A percentile compares a stretch with the other conserved stretches of the same genome.
phyloP scores from a whole-genome alignment of 2,113 vertebrate species.

The Trichechus manatus region DNA sequence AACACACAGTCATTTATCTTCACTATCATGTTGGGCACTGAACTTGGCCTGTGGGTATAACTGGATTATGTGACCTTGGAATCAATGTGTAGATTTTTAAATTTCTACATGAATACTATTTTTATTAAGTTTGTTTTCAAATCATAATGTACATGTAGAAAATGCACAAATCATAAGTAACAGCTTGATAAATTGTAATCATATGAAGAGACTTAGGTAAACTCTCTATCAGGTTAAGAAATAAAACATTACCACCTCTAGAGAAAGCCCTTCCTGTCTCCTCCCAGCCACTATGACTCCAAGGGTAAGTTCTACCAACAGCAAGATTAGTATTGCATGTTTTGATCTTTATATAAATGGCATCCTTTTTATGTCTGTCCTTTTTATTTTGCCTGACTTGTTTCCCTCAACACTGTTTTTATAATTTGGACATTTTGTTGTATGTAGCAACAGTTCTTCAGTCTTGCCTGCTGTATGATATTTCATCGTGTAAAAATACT shows the following conservation, averaged over 20 bases:
- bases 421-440: background rate
- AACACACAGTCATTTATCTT: background rate
- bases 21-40: background rate
- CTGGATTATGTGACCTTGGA: background rate
- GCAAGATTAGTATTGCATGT: background rate
- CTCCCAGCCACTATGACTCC: background rate
- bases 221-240: background rate
- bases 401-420: constrained; percentile 27
- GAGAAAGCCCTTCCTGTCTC: background rate
- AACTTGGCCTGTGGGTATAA: background rate
- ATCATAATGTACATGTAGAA: background rate
- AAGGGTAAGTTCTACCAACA: background rate
- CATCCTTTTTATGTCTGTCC: background rate
- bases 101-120: background rate
- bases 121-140: constrained; percentile 54
- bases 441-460: background rate
- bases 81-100: background rate
- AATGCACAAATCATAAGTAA: background rate
- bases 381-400: background rate
- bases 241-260: background rate
- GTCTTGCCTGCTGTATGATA: background rate
- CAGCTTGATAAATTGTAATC: background rate
- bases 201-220: background rate
- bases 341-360: constrained; percentile 34
- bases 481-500: background rate